Conservation (phyloP, 1,140 invertebrate species). For the Heliothis subflexa region DNA sequence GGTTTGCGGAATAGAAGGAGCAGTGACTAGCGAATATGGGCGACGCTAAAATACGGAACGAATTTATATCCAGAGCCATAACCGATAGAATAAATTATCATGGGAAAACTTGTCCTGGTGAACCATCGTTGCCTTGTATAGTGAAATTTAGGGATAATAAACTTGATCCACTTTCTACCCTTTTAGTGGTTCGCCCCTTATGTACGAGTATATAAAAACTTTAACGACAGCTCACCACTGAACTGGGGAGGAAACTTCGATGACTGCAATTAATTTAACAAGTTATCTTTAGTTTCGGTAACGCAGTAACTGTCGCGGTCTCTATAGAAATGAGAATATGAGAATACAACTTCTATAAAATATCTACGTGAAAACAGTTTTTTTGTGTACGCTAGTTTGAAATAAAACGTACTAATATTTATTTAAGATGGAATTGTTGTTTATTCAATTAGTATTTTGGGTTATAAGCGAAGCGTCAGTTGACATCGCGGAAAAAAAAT, state of each 20-base stretch:
- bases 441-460: too few species aligned
- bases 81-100: constrained; percentile 64
- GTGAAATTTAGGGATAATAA: constrained; percentile 40
- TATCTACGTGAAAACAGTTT: too few species aligned
- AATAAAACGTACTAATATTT: not conserved
- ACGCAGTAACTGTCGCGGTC: constrained; percentile 2
- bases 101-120: constrained; percentile 31
- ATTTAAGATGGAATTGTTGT: too few species aligned
- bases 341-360: too few species aligned
- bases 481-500: too few species aligned
- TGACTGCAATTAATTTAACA: constrained; percentile 32
- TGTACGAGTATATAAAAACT: constrained; percentile 25
- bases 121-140: constrained; percentile 35
- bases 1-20: constrained; percentile 64
- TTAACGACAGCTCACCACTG: constrained; percentile 7
- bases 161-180: constrained; percentile 35
- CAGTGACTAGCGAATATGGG: constrained; percentile 67
- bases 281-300: constrained; percentile 19
- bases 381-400: too few species aligned
- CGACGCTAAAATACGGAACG: constrained; percentile 60
- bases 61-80: constrained; percentile 60
- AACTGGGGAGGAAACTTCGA: constrained; percentile 33
- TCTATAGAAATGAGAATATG: not conserved
- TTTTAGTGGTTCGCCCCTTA: constrained; percentile 22
- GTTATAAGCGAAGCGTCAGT: too few species aligned